Percentiles rank a stretch among this genome's conserved stretches.
These are phyloP conservation scores for Whitmania pigra DNA, from an alignment of 1,140 invertebrate species.

Conservation along the genomic window DNA sequence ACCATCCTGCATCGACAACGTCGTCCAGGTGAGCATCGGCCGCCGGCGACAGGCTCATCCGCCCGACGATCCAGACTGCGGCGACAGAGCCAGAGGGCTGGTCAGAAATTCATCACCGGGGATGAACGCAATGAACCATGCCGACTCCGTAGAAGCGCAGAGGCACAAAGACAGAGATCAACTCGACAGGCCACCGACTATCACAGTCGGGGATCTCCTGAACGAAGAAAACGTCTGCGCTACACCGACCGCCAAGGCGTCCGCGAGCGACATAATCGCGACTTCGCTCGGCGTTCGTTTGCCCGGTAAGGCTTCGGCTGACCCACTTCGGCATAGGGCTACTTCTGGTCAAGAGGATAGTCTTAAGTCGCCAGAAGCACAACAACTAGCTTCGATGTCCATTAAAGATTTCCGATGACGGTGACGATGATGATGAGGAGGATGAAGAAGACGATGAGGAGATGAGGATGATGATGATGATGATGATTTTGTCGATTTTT, in stretches of 20 bases:
- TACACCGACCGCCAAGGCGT: not conserved
- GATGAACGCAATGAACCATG: too few species aligned
- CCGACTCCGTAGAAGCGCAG: too few species aligned
- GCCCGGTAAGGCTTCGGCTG: not conserved
- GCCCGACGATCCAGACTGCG: not conserved
- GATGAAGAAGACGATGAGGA: too few species aligned
- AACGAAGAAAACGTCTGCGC: too few species aligned
- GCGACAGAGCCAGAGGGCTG: not conserved
- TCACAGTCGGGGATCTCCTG: too few species aligned
- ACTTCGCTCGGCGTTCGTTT: not conserved
- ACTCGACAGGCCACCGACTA: too few species aligned
- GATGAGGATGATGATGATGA: too few species aligned
- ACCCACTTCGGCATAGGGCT: not conserved
- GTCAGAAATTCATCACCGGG: not conserved
- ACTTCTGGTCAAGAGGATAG: not conserved
- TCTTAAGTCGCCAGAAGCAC: not conserved
- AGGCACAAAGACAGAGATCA: too few species aligned
- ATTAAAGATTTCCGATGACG: too few species aligned
- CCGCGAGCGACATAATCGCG: not conserved
- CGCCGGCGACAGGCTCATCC: not conserved
- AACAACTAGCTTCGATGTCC: not conserved
- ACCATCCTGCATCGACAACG: conserved; percentile 24
- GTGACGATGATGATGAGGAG: too few species aligned
- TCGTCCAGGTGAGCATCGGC: conserved; percentile 19
- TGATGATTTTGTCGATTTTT: too few species aligned